Evolutionary conservation across 2,797 vertebrate species (phyloP).

Genomic region (Prionace glauca): DNA sequence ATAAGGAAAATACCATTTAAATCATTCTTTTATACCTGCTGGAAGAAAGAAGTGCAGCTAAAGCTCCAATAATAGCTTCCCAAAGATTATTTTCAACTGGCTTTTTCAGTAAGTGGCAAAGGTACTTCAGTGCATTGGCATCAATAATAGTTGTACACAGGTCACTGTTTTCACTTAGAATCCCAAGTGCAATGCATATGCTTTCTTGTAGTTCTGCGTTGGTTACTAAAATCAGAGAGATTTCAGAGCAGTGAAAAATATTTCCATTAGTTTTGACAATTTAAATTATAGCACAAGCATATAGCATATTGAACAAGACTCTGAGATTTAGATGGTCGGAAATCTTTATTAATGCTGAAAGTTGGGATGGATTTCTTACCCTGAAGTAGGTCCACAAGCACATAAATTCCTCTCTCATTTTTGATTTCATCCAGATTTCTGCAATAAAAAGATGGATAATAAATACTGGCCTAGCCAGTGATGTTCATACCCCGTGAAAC

Average conservation of each 20-base stretch:
- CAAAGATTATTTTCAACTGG: constrained; percentile 17
- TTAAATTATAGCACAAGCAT: not conserved
- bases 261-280: not conserved
- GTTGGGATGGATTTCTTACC: not conserved
- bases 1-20: not conserved
- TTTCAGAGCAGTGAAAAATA: not conserved
- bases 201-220: constrained; percentile 12
- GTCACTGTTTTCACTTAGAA: constrained; percentile 6
- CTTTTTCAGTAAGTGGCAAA: constrained; percentile 3
- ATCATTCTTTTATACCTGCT: constrained; percentile 19
- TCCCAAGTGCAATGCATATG: constrained; percentile 21
- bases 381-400: constrained; percentile 17
- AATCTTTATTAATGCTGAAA: not conserved
- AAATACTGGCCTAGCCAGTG: no score
- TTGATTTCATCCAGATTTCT: constrained; percentile 30
- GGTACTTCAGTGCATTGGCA: constrained; percentile 8
- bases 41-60: constrained; percentile 17
- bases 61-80: constrained; percentile 27
- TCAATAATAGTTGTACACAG: not conserved
- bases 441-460: not conserved
- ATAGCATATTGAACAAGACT: not conserved
- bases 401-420: constrained; percentile 15
- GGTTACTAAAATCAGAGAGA: constrained; percentile 2
- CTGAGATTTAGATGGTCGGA: not conserved
- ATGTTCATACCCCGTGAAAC: no score